Conservation (phyloP, 2,113 vertebrate genomes). For the Lepisosteus osseus region DNA sequence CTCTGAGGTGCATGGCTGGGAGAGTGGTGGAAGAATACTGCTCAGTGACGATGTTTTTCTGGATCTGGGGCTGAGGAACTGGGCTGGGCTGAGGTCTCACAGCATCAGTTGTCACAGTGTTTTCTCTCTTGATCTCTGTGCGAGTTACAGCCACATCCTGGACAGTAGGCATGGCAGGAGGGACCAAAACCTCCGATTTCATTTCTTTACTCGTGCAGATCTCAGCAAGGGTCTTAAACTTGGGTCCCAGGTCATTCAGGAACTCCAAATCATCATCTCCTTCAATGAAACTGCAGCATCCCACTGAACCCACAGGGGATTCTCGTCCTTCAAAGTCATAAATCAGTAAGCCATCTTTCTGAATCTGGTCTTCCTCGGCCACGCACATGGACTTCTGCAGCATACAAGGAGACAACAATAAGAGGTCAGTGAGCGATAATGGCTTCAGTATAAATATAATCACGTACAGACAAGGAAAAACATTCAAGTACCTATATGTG, state of each 20-base stretch:
- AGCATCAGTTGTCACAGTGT: background rate
- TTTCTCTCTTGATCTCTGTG: background rate
- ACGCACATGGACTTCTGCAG: slow-evolving; percentile 74
- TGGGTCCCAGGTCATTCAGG: slow-evolving; percentile 81
- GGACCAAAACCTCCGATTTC: slow-evolving; percentile 4
- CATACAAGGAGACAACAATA: too few species aligned
- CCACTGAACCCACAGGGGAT: slow-evolving; percentile 77
- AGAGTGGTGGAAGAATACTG: background rate
- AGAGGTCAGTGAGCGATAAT: too few species aligned
- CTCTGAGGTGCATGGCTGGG: slow-evolving; percentile 39
- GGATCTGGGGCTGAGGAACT: slow-evolving; percentile 30
- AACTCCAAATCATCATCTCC: slow-evolving; percentile 78
- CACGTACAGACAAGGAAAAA: too few species aligned
- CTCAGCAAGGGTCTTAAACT: slow-evolving; percentile 88
- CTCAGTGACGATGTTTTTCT: slow-evolving; percentile 18
- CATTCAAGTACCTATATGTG: too few species aligned
- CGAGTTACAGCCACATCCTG: slow-evolving; percentile 19
- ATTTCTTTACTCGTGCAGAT: slow-evolving; percentile 76
- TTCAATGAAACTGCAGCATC: slow-evolving; percentile 83
- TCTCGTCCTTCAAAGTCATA: slow-evolving; percentile 78
- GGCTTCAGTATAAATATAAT: too few species aligned
- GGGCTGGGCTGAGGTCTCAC: background rate
- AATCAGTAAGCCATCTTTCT: slow-evolving; percentile 66
- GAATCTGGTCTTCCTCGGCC: slow-evolving; percentile 61
- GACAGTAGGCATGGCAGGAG: background rate